Evolutionary conservation across 1,140 invertebrate genomes (phyloP).

Genomic region (Drosophila kurseongensis): DNA sequence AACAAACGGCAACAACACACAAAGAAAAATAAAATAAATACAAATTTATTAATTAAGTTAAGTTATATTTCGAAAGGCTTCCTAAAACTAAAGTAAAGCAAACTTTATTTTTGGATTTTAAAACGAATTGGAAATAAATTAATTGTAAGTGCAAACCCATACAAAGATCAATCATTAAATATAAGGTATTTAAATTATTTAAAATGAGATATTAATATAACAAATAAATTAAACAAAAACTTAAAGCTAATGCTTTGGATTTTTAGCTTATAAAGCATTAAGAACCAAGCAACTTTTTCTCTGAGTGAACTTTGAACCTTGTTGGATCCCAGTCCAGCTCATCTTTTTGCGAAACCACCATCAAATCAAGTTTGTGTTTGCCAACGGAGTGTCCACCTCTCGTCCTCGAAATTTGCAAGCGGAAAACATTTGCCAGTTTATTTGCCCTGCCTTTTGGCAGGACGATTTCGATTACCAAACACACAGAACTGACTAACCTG

Average conservation of each 20-base stretch:
- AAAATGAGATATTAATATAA: no score
- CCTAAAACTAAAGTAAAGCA: no score
- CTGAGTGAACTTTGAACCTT: slow-evolving; percentile 19
- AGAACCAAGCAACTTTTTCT: neutral
- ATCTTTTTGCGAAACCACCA: slow-evolving; percentile 29
- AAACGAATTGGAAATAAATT: no score
- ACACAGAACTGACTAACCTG: slow-evolving; percentile 60
- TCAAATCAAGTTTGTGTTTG: slow-evolving; percentile 51
- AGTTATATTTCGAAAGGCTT: no score
- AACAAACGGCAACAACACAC: slow-evolving; percentile 11
- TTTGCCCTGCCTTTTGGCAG: slow-evolving; percentile 40
- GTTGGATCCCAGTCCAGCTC: slow-evolving; percentile 9
- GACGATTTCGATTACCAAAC: slow-evolving; percentile 49
- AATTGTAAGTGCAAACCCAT: no score
- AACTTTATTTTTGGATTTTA: no score
- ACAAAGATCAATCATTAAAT: no score
- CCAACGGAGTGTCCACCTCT: slow-evolving; percentile 30
- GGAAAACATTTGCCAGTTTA: slow-evolving; percentile 50
- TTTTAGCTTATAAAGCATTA: neutral
- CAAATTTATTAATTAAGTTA: no score
- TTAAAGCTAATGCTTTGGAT: no score
- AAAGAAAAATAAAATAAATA: neutral
- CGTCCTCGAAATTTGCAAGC: slow-evolving; percentile 27
- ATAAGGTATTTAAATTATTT: no score
- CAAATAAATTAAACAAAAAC: no score